Base-by-base conservation (phyloP, 2,113 vertebrate species). In the Plectropomus leopardus region DNA sequence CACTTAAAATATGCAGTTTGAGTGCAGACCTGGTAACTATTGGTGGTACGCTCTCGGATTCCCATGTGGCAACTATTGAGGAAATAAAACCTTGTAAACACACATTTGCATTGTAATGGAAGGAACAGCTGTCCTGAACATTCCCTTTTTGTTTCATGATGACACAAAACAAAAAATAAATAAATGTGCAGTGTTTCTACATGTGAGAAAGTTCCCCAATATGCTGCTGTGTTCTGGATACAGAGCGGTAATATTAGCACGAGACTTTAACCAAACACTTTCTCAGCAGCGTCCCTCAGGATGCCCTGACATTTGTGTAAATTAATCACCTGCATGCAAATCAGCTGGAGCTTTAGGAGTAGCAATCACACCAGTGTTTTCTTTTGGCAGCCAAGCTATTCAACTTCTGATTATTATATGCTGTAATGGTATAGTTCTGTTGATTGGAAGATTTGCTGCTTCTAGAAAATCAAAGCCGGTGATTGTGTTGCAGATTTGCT, bases 271-370 rank as follows among this genome's bases (percentile, higher is more conserved):
- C 48, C 28, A 45, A 57, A 55, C 67, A 32, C 19, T 15, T 14
- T 64, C 59, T 63, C 54, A 45, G 42, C 63, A 32, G 63, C 4
- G 1, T 55, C 76, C 68, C 45, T 61, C 26, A 57, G 82, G 80
- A 89, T 57, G 16, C 2, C 2, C 4, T 74, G 76, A 61, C 78
- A 82, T 82, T 72, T 78, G 51, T 23, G 14, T 50, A 42, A 83
- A 78, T 78, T 74, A 91, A 90, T 84, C 66, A 82, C 48, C 28
- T 72, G 26, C 48, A 80, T 90, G 85, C 66, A 85, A 77, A 90
- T 91, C 53, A 70, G 74, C 30, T 10, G n/a, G 47, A 67, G 60
- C 65, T 69, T 61, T 61, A 30, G 71, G 63, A 73, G 65, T 65
- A 72, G 45, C 42, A 68, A 83, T 89, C 81, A 72, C 54, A 67